phyloP scores from a whole-genome alignment of 2,888 invertebrate genomes.

The Trachelus stipa region DNA sequence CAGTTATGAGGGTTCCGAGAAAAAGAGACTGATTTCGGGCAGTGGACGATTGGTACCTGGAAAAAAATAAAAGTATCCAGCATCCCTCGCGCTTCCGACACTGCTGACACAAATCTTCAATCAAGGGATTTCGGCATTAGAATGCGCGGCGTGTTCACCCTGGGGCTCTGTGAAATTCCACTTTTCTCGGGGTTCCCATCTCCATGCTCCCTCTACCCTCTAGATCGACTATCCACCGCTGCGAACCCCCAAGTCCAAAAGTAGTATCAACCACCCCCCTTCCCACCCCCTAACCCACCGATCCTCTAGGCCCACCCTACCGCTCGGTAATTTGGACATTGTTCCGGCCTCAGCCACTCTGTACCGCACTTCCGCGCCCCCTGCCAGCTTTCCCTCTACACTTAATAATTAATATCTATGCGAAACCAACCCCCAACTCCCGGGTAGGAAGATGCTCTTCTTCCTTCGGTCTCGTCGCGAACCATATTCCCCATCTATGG shows the following conservation, averaged over 20 bases:
- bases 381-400: conserved; percentile 1
- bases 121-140: conserved; percentile 4
- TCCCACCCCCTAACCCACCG: conserved; percentile 5
- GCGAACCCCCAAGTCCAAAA: neutral
- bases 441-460: neutral
- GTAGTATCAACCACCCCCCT: neutral
- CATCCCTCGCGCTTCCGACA: neutral
- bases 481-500: neutral
- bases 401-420: conserved; percentile 30
- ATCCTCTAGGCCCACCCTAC: conserved; percentile 18
- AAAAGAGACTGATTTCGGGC: neutral
- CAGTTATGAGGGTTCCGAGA: neutral
- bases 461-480: neutral
- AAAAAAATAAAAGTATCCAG: neutral
- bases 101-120: conserved; percentile 10
- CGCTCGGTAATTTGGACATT: conserved; percentile 29
- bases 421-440: conserved; percentile 15
- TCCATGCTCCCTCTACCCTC: conserved; percentile 1
- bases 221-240: neutral
- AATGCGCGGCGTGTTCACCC: conserved; percentile 1
- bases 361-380: neutral
- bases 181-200: conserved; percentile 14
- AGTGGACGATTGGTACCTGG: neutral
- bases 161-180: conserved; percentile 4
- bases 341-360: conserved; percentile 14